A percentile compares a stretch with the other conserved stretches of the same genome.
These are phyloP conservation scores for Zelleria hepariella DNA, from an alignment of 2,888 invertebrate genomes.

Conservation along the genomic window DNA sequence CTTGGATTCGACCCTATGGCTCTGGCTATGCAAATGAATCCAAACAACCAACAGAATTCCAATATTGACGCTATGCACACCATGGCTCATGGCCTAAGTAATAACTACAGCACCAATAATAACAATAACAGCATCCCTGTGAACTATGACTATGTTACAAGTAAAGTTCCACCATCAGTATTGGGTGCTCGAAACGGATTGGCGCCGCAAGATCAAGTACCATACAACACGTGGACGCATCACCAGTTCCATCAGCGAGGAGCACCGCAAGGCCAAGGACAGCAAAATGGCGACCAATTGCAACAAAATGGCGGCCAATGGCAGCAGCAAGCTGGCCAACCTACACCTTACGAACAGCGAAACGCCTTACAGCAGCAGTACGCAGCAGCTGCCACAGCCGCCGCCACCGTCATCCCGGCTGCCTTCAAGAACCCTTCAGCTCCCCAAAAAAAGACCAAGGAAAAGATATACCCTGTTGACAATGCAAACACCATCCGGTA, in stretches of 20 bases:
- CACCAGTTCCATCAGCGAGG: neutral
- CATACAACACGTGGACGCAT: neutral
- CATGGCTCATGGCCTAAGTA: neutral
- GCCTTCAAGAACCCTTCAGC: neutral
- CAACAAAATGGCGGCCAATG: neutral
- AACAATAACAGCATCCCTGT: slow-evolving; percentile 18
- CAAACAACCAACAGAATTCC: slow-evolving; percentile 37
- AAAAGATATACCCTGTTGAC: slow-evolving; percentile 46
- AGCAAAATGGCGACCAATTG: neutral
- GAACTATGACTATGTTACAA: slow-evolving; percentile 16
- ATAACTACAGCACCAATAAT: slow-evolving; percentile 14
- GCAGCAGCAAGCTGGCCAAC: neutral
- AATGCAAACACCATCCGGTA: slow-evolving; percentile 21
- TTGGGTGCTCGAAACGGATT: neutral
- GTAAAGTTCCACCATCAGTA: neutral
- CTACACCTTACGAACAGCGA: neutral
- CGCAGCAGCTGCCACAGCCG: neutral
- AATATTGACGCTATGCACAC: slow-evolving; percentile 7
- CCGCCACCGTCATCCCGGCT: neutral
- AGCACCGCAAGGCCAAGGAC: slow-evolving; percentile 5
- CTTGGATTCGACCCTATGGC: slow-evolving; percentile 61
- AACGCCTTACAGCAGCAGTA: neutral
- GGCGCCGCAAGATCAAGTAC: neutral
- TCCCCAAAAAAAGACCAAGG: slow-evolving; percentile 19
- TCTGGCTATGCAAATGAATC: slow-evolving; percentile 64